These are phyloP conservation scores for Centroberyx gerrardi DNA, from an alignment of 2,797 vertebrate genomes.

Conservation along the genomic window DNA sequence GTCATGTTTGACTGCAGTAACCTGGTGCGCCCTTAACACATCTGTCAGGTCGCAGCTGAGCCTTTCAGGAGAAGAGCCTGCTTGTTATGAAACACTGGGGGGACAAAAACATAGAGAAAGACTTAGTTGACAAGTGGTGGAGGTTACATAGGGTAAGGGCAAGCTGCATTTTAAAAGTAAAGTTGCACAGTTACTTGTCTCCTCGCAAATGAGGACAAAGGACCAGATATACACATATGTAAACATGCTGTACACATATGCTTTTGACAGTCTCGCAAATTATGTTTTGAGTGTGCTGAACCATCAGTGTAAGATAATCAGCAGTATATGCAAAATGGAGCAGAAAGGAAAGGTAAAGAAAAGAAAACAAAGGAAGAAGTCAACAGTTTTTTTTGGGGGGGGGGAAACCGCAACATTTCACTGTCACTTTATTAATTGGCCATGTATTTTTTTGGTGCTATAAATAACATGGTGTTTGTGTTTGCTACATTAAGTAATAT, in stretches of 20 bases:
- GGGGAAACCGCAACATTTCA: neutral
- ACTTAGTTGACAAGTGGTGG: constrained; percentile 28
- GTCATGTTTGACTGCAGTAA: constrained; percentile 52
- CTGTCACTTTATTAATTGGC: neutral
- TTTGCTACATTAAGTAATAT: constrained; percentile 1
- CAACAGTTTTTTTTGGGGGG: neutral
- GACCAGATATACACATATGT: neutral
- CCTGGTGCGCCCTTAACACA: constrained; percentile 24
- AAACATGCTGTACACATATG: constrained; percentile 2
- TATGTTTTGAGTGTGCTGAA: neutral
- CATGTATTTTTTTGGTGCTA: neutral
- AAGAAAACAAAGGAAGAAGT: too few species aligned
- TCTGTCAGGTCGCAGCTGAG: constrained; percentile 54
- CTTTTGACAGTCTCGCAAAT: neutral
- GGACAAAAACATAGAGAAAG: constrained; percentile 45
- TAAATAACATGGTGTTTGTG: constrained; percentile 43
- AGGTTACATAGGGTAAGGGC: constrained; percentile 33
- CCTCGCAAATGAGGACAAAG: constrained; percentile 6
- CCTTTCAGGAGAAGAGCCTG: constrained; percentile 38
- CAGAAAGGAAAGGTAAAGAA: neutral
- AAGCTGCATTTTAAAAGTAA: constrained; percentile 36
- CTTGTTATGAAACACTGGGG: constrained; percentile 43
- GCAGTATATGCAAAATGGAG: neutral
- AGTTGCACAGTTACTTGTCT: constrained; percentile 28
- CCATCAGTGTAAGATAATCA: neutral